Evolutionary conservation across 2,797 vertebrate genomes (phyloP).

Genomic region (Parotocinclus haroldoi): DNA sequence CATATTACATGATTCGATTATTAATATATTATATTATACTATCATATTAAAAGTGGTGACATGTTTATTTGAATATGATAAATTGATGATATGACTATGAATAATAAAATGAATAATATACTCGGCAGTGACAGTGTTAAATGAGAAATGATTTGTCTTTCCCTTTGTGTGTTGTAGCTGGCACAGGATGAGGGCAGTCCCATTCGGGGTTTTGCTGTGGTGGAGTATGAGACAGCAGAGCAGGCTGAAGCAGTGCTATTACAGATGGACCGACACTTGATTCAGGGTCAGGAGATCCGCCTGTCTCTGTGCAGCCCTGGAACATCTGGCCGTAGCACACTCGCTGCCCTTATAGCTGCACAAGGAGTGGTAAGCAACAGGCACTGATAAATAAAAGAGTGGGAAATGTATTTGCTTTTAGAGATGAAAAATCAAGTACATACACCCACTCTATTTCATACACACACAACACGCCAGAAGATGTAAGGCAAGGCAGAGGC

Average conservation of each 20-base stretch:
- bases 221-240: constrained; percentile 87
- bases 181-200: constrained; percentile 89
- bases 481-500: constrained; percentile 17
- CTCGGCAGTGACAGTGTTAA: no score
- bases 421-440: background rate
- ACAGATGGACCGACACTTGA: constrained; percentile 70
- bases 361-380: constrained; percentile 86
- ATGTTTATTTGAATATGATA: no score
- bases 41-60: no score
- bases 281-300: constrained; percentile 80
- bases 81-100: no score
- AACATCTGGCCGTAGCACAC: constrained; percentile 88
- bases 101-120: no score
- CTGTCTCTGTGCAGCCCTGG: constrained; percentile 92
- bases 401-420: no score
- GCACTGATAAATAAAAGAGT: background rate
- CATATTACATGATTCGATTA: no score
- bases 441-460: constrained; percentile 12
- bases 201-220: constrained; percentile 84
- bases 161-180: constrained; percentile 67
- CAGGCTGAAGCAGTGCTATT: constrained; percentile 84
- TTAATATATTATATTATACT: no score
- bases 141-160: background rate
- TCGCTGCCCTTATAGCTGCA: constrained; percentile 91
- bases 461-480: background rate